Conservation (phyloP, 2,113 vertebrate genomes). For the Lasiurus cinereus region DNA sequence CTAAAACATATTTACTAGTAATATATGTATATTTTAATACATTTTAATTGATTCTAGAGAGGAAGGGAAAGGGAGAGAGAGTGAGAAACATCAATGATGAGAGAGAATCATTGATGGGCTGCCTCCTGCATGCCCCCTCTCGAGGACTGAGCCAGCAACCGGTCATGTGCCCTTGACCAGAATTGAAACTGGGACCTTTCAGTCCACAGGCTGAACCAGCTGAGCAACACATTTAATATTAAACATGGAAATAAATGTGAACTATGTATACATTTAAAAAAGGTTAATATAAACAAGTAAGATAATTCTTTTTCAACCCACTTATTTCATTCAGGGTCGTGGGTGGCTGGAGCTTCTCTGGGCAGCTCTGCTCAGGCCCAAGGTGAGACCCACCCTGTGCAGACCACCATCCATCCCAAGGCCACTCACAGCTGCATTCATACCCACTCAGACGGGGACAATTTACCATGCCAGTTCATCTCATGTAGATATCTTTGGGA, state of each 20-base stretch:
- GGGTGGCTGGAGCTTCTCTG: neutral
- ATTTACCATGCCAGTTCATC: neutral
- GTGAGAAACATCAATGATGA: no score
- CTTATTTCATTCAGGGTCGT: neutral
- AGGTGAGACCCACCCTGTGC: neutral
- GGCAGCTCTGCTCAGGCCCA: neutral
- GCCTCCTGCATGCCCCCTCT: no score
- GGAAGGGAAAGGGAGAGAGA: no score
- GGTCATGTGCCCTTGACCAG: no score
- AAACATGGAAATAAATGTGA: neutral
- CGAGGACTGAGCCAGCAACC: no score
- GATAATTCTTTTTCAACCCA: neutral
- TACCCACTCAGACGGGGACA: neutral
- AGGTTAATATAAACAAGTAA: neutral
- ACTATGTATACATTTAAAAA: neutral
- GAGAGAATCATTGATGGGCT: no score
- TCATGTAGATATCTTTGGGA: neutral
- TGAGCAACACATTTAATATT: neutral
- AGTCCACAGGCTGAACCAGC: no score
- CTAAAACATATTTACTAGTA: neutral
- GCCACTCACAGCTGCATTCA: neutral
- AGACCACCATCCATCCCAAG: neutral
- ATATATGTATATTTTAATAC: no score
- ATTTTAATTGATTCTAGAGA: no score
- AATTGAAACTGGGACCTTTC: no score